These are phyloP conservation scores for Thunnus maccoyii DNA, from an alignment of 2,113 vertebrate species.

Conservation along the genomic window DNA sequence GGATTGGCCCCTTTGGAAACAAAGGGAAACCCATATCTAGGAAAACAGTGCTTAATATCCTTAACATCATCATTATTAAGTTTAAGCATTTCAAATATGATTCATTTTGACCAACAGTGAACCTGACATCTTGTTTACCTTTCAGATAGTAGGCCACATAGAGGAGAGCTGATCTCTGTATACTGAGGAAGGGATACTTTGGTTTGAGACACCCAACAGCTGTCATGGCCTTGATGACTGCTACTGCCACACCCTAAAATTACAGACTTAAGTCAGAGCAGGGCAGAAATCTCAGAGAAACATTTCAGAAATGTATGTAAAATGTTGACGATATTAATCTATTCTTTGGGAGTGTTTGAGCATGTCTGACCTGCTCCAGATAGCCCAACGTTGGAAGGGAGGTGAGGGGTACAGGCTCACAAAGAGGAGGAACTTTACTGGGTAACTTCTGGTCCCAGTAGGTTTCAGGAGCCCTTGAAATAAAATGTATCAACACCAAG, in stretches of 20 bases:
- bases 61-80: background rate
- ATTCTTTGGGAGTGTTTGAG: background rate
- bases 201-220: constrained; percentile 93
- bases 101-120: background rate
- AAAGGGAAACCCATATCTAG: background rate
- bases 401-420: constrained; percentile 88
- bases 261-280: background rate
- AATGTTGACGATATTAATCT: background rate
- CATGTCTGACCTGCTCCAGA: constrained; percentile 90
- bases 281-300: background rate
- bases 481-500: background rate
- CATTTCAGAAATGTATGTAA: background rate
- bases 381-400: constrained; percentile 93
- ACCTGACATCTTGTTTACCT: constrained; percentile 84
- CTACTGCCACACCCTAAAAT: constrained; percentile 88
- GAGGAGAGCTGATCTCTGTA: constrained; percentile 88
- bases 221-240: constrained; percentile 94
- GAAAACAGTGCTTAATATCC: background rate
- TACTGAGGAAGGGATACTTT: constrained; percentile 92
- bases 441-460: constrained; percentile 93
- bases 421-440: constrained; percentile 90
- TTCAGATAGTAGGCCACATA: constrained; percentile 94
- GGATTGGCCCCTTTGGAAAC: background rate
- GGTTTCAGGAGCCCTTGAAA: constrained; percentile 87
- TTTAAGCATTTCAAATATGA: background rate